Evolutionary conservation across 1,140 invertebrate genomes (phyloP), one percentile per base, ranked within the genome.

Genomic region (Drosophila pachea): DNA sequence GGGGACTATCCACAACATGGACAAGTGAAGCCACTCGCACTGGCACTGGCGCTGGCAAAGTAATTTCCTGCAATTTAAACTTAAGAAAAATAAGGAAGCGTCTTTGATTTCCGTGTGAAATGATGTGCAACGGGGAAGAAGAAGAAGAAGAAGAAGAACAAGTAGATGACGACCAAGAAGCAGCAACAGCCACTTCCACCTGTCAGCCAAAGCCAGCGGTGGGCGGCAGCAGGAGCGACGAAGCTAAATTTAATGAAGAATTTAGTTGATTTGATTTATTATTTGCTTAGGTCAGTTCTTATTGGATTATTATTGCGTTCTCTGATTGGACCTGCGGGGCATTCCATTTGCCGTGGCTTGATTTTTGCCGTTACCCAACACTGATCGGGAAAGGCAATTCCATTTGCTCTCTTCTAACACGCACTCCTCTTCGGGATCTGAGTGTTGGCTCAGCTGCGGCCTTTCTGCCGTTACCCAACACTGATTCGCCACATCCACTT

Each of bases 21-120:
- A 54, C 45, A 49, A 55, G 42, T 22, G 42, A 35, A 66, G 36
- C 63, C 60, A 67, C 68, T 58, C 43, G 54, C 62, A 49, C 47
- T 61, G n/a, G 22, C 40, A 64, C 69, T 62, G 60, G 54, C 75
- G 68, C 66, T 75, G 47, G 76, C 64, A 87, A 87, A 77, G 76
- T 79, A 87, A 79, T 84, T 87, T 81, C 78, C 84, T 84, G 84
- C 83, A 87, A 87, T 86, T 87, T 87, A 77, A 87, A 84, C 84
- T 87, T 79, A 77, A 75, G 76, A 79, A 87, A 87, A 86, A 88
- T 87, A 86, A 86, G 76, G 83, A 81, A 87, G 74, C 83, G 76
- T 84, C 84, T 87, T 87, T 87, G 84, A 87, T 84, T 87, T 82
- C 83, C 78, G 84, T 77, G 81, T 86, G 78, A 86, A 82, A 68